Evolutionary conservation across 2,797 vertebrate genomes (phyloP), one percentile per base, ranked within the genome.

Genomic region (Xenopus petersii): DNA sequence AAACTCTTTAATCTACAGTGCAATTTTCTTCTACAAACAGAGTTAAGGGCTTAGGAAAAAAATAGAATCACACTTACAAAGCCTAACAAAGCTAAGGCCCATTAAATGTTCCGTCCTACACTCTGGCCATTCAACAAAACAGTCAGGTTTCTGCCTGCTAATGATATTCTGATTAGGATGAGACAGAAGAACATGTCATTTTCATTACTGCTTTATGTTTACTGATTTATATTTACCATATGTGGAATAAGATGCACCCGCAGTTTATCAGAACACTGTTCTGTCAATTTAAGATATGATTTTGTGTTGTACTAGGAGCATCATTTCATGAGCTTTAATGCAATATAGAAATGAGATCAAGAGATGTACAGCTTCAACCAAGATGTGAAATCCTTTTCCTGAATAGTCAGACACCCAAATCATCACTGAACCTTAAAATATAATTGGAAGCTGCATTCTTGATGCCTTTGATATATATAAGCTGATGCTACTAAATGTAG

Each of bases 1-100:
- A 26, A 60, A 51, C 66, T 68, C 65, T 73, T 64, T 73, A 78
- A 78, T 78, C 75, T 73, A 55, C 64, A 46, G 67, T 71, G 9
- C 24, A 15, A 10, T 60, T 71, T 76, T 49, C 67, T 15, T 62
- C 30, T 36, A 36, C 49, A 73, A 78, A 73, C 36, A 36, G 65
- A 73, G 30, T 36, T 64, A 73, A 73, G 64, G 62, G 51, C 46
- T 58, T 64, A n/a, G 13, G 49, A 16, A 68, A 42, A 36, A 42
- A 42, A 42, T 26, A 24, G 13, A 56, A 56, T 12, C 49, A 51
- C 49, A 51, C 49, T 10, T 56, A 56, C 54, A 56, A 51, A 51
- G 54, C 15, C 7, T 8, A 16, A 56, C 54, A 56, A 56, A 56
- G 54, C 54, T 56, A 17, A 56, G 54, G 12, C 54, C 54, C 6